Base-by-base conservation (phyloP, 2,113 vertebrate species). In the Albula glossodonta region DNA sequence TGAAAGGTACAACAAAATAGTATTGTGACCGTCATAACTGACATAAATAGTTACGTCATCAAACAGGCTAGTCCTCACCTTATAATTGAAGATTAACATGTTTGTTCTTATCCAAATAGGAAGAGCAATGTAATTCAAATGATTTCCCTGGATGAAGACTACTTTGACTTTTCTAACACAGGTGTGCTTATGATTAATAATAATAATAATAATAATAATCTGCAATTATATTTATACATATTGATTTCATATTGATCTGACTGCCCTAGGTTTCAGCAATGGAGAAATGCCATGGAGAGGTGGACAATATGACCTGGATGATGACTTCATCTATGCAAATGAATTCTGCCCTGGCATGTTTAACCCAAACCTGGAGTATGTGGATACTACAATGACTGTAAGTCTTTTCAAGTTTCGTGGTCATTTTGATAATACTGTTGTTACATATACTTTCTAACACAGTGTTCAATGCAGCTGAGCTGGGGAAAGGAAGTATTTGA, bases 151-250 rank as follows among this genome's bases (percentile, higher is more conserved):
- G 83, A 70, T n/a, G 83, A 70, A 22, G 83, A 83, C 17, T 51
- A 83, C 49, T 83, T 83, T 19, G 74, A 83, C 49, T 83, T 83
- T 70, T 51, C 25, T 10, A 15, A 83, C 22, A 83, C 83, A 83
- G 83, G 83, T 83, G 17, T 15, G 83, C 74, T 49, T 83, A 15
- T 17, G 10, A 19, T 41, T 22, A 51, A 13, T 79, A 81, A 51
- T 49, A 51, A 51, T 81, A 51, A 81, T 81, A 79, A 49, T 49
- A 50, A 41, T 79, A 17, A 49, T 79, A 17, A 49, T 79, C 15
- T 49, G 15, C 48, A 79, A 78, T 31, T 57, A 56, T 41, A 41
- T 41, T 41, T 41, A 41, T 41, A 41, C 31, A 41, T 41, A 41
- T 41, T 41, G 31, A 41, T 41, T 41, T 41, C 31, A 41, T 41